These are phyloP conservation scores for Capromys pilorides DNA, from an alignment of 2,797 vertebrate species.

Conservation along the genomic window DNA sequence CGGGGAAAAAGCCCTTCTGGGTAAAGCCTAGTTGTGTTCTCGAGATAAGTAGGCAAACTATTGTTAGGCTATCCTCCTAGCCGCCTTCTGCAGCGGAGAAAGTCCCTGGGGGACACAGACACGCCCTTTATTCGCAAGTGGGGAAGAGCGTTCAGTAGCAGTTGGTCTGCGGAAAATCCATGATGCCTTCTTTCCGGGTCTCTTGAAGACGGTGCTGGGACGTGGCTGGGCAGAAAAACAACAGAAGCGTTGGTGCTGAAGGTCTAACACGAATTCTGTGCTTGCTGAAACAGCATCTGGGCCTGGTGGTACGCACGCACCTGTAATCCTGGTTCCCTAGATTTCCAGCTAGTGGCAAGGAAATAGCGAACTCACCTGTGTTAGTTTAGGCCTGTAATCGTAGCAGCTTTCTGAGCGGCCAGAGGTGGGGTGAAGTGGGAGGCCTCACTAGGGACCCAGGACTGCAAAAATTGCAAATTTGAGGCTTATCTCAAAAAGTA, in stretches of 20 bases:
- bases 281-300: not conserved
- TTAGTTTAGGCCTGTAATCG: not conserved
- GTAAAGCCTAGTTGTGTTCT: not conserved
- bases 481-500: not conserved
- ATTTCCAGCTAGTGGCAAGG: not conserved
- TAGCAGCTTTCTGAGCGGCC: not conserved
- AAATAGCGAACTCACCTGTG: not conserved
- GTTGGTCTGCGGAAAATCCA: not conserved
- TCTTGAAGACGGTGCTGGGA: not conserved
- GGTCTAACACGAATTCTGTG: not conserved
- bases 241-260: not conserved
- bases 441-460: not conserved
- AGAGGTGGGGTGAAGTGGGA: too few species aligned
- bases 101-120: not conserved
- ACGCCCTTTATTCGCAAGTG: not conserved
- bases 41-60: not conserved
- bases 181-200: not conserved
- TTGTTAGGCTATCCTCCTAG: not conserved
- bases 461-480: not conserved
- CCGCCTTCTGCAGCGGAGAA: not conserved
- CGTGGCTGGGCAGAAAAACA: not conserved
- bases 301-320: not conserved
- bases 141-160: not conserved
- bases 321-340: not conserved
- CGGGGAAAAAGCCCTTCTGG: not conserved